phyloP scores from a whole-genome alignment of 92 coral and sea anemone genomes.

The Porites lobata region DNA sequence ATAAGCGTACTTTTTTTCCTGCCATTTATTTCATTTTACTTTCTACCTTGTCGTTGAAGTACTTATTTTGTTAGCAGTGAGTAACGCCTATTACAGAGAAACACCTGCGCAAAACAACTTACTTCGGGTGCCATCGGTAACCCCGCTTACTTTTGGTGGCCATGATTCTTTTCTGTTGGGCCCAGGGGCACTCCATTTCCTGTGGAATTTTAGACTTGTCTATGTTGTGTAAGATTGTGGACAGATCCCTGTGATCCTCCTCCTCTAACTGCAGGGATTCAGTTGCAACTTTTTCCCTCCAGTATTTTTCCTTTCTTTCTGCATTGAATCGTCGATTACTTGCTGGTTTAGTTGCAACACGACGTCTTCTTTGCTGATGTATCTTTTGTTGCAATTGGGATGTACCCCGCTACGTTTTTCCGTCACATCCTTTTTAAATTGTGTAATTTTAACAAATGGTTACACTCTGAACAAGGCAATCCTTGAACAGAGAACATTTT shows the following conservation, averaged over 20 bases:
- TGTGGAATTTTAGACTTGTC: neutral
- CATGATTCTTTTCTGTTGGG: slow-evolving; percentile 17
- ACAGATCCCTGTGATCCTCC: slow-evolving; percentile 42
- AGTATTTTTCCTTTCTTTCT: slow-evolving; percentile 1
- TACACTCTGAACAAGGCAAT: too few species aligned
- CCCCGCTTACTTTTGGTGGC: neutral
- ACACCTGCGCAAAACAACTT: neutral
- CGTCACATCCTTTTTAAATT: too few species aligned
- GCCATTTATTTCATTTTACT: too few species aligned
- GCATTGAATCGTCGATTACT: slow-evolving; percentile 3
- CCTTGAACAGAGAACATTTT: too few species aligned
- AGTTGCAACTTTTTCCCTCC: slow-evolving; percentile 8
- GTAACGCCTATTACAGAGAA: neutral
- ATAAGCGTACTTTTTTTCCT: too few species aligned
- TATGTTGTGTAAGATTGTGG: neutral
- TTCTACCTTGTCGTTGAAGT: too few species aligned
- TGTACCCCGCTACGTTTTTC: neutral
- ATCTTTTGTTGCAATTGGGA: slow-evolving; percentile 2
- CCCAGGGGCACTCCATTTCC: slow-evolving; percentile 30
- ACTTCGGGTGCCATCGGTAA: slow-evolving; percentile 67
- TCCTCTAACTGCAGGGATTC: slow-evolving; percentile 10
- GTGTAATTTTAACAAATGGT: too few species aligned
- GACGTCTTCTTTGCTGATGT: slow-evolving; percentile 11
- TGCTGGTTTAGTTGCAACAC: neutral
- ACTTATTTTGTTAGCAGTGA: too few species aligned